Base-by-base conservation (phyloP, 2,113 vertebrate genomes). In the Platycercus adscitus region DNA sequence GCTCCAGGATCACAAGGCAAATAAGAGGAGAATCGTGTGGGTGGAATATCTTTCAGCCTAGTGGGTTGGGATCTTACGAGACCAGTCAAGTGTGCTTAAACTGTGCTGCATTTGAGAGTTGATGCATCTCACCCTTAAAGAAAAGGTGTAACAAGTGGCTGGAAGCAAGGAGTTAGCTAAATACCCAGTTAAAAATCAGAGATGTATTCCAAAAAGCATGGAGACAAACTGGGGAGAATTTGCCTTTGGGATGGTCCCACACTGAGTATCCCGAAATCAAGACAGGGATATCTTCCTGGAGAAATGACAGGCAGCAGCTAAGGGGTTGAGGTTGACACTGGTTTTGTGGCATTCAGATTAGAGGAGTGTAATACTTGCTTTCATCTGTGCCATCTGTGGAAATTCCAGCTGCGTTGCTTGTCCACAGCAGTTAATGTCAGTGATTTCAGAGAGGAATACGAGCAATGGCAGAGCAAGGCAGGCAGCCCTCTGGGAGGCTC, bases 41-140 rank as follows among this genome's bases (percentile, higher is more conserved):
- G 86, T 91, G 90, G 80, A 92, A 70, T 88, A 71, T 64, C 37
- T 91, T 91, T 77, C 79, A 89, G 53, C 50, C 50, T 84, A 26
- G 58, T 69, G 31, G 64, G 50, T 94, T 4, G 0, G 44, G 66
- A 79, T 79, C 83, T 89, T 89, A 91, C 39, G 63, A 88, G 82
- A 96, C 77, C 71, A 80, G 71, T 92, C 82, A 88, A 89, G 46
- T 81, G 89, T 81, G 60, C 73, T 75, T 95, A 72, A 96, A 65
- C 85, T 85, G 58, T 79, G 65, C 76, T 89, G 53, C 60, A 39
- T 86, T 96, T 94, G 81, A 87, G 82, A 64, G 35, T 5, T 89
- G 82, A 72, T 91, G 69, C 65, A 75, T 91, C 84, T 91, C 76
- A 78, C 84, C 75, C 77, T 53, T 76, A 82, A 75, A 85, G 50